Evolutionary conservation across 1,140 invertebrate genomes (phyloP).

Genomic region (Aphelenchoides besseyi): DNA sequence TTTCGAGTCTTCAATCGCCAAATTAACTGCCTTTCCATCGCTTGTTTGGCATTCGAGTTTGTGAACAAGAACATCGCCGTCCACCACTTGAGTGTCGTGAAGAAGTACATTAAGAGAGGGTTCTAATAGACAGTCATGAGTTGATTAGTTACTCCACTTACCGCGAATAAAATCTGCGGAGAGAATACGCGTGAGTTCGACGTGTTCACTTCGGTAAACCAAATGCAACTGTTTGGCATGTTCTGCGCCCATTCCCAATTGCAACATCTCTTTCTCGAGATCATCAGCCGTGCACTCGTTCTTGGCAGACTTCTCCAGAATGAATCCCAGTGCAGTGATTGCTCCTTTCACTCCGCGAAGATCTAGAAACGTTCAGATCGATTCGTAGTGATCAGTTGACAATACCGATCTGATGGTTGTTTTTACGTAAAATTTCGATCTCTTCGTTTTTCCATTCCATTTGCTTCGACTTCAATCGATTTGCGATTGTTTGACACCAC

Average conservation of each 20-base stretch:
- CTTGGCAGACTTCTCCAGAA: slow-evolving; percentile 45
- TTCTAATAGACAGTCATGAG: neutral
- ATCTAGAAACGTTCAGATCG: slow-evolving; percentile 28
- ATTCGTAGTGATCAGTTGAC: neutral
- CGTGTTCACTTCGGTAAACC: slow-evolving; percentile 25
- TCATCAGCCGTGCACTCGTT: slow-evolving; percentile 39
- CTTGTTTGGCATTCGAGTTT: slow-evolving; percentile 8
- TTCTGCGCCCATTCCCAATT: slow-evolving; percentile 38
- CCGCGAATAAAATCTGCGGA: neutral
- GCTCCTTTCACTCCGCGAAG: slow-evolving; percentile 36
- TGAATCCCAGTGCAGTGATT: slow-evolving; percentile 41
- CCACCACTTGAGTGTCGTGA: neutral
- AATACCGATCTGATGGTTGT: slow-evolving; percentile 1
- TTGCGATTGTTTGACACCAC: slow-evolving; percentile 26
- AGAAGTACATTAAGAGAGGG: slow-evolving; percentile 17
- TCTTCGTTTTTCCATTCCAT: slow-evolving; percentile 26
- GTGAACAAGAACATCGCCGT: slow-evolving; percentile 6
- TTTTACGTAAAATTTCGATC: slow-evolving; percentile 6
- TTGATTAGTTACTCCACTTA: neutral
- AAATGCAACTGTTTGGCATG: slow-evolving; percentile 26
- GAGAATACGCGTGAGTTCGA: slow-evolving; percentile 13
- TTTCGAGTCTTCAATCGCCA: slow-evolving; percentile 27
- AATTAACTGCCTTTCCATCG: slow-evolving; percentile 26
- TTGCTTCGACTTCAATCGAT: slow-evolving; percentile 26
- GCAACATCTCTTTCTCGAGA: slow-evolving; percentile 46